A percentile compares a stretch with the other conserved stretches of the same genome.
phyloP scores from a whole-genome alignment of 2,113 vertebrate genomes.

The Daubentonia madagascariensis region DNA sequence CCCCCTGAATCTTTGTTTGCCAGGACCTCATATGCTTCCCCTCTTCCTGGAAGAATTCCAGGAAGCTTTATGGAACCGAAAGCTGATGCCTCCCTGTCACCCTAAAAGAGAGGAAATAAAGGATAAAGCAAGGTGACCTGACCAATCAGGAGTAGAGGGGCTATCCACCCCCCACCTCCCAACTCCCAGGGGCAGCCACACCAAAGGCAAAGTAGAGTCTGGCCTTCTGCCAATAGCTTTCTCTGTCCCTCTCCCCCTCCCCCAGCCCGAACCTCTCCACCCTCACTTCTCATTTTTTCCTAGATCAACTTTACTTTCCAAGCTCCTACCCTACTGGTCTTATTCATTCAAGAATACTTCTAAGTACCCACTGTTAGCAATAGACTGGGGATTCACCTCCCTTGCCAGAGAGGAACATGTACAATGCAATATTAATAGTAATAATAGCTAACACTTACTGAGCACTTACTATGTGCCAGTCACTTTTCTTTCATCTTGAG shows the following conservation, averaged over 20 bases:
- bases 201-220: constrained; percentile 68
- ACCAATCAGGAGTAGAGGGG: constrained; percentile 61
- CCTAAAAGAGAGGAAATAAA: constrained; percentile 51
- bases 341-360: constrained; percentile 9
- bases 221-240: constrained; percentile 63
- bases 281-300: constrained; percentile 33
- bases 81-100: neutral
- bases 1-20: neutral
- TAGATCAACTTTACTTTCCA: constrained; percentile 50
- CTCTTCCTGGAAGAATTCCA: constrained; percentile 64
- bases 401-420: neutral
- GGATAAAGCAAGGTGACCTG: constrained; percentile 36
- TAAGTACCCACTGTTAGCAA: constrained; percentile 47
- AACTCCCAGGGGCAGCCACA: constrained; percentile 1
- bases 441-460: constrained; percentile 30
- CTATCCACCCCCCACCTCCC: neutral
- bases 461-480: constrained; percentile 34
- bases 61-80: constrained; percentile 70
- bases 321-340: neutral
- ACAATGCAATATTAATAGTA: constrained; percentile 68
- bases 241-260: neutral
- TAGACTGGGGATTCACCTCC: constrained; percentile 23
- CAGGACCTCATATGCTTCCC: neutral
- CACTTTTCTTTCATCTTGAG: constrained; percentile 28
- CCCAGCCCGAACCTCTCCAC: neutral